Percentiles rank a stretch among this genome's conserved stretches.
Evolutionary conservation across 2,797 vertebrate genomes (phyloP).

Genomic region (Smutsia temminckii): DNA sequence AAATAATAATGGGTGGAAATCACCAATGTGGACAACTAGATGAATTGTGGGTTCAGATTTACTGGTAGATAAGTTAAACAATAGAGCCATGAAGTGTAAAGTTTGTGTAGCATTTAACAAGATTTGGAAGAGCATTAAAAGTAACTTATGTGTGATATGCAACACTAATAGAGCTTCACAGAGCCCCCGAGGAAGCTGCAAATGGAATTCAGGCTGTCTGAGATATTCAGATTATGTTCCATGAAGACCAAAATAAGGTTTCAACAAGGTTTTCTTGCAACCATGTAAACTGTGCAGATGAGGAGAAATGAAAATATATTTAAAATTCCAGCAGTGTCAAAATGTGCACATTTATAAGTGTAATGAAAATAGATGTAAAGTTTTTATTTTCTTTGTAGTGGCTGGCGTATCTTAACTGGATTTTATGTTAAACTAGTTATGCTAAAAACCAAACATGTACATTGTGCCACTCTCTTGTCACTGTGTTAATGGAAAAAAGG

Average conservation of each 20-base stretch:
- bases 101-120: conserved; percentile 80
- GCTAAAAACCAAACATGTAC: not conserved
- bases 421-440: conserved; percentile 45
- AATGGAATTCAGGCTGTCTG: conserved; percentile 49
- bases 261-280: conserved; percentile 38
- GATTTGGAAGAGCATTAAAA: conserved; percentile 72
- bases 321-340: conserved; percentile 22
- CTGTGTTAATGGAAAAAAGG: conserved; percentile 25
- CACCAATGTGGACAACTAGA: conserved; percentile 71
- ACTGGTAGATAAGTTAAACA: conserved; percentile 56
- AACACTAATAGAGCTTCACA: conserved; percentile 58
- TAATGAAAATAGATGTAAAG: conserved; percentile 17
- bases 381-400: conserved; percentile 27
- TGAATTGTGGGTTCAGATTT: conserved; percentile 72
- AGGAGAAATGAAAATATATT: conserved; percentile 25
- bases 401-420: not conserved
- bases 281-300: conserved; percentile 49
- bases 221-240: conserved; percentile 64
- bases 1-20: conserved; percentile 75
- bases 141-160: conserved; percentile 63
- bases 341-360: not conserved
- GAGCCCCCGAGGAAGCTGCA: conserved; percentile 68
- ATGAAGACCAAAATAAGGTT: conserved; percentile 56
- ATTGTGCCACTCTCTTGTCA: conserved; percentile 14
- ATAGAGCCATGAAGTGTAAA: conserved; percentile 66